Evolutionary conservation across 2,797 vertebrate genomes (phyloP).

Genomic region (Malacoraja senta): DNA sequence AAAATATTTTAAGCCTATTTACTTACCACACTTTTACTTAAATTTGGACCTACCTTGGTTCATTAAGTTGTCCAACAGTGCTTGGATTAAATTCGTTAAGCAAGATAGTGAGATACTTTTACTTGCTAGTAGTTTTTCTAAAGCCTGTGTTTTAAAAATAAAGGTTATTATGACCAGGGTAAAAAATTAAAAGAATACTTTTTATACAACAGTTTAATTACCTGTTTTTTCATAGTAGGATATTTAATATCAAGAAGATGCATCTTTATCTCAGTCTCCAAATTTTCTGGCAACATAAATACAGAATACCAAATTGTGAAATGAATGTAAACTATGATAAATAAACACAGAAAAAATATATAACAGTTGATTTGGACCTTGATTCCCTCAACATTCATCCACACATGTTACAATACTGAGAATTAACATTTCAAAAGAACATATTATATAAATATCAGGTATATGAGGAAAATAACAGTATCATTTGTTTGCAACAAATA

Average conservation of each 20-base stretch:
- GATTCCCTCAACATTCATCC: not conserved
- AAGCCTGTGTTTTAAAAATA: conserved; percentile 63
- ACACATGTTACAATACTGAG: not conserved
- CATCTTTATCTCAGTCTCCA: conserved; percentile 77
- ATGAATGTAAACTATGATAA: not conserved
- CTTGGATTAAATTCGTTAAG: conserved; percentile 69
- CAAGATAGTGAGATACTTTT: conserved; percentile 72
- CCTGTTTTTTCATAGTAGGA: conserved; percentile 90
- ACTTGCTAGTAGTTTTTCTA: conserved; percentile 80
- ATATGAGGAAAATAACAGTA: not conserved
- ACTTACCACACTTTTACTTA: conserved; percentile 41
- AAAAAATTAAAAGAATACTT: not conserved
- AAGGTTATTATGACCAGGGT: conserved; percentile 26
- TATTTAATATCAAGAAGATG: conserved; percentile 89
- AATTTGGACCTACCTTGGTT: conserved; percentile 66
- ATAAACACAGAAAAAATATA: not conserved
- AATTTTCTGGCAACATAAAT: conserved; percentile 56
- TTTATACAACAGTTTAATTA: conserved; percentile 48
- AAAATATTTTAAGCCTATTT: conserved; percentile 1
- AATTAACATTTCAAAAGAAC: conserved; percentile 2
- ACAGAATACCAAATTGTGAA: not conserved
- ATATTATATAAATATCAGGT: not conserved
- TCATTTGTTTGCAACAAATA: not conserved
- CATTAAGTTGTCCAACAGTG: conserved; percentile 70
- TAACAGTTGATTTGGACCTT: not conserved